Base-by-base conservation (phyloP, 2,113 vertebrate species). In the Sphaerodactylus townsendi region DNA sequence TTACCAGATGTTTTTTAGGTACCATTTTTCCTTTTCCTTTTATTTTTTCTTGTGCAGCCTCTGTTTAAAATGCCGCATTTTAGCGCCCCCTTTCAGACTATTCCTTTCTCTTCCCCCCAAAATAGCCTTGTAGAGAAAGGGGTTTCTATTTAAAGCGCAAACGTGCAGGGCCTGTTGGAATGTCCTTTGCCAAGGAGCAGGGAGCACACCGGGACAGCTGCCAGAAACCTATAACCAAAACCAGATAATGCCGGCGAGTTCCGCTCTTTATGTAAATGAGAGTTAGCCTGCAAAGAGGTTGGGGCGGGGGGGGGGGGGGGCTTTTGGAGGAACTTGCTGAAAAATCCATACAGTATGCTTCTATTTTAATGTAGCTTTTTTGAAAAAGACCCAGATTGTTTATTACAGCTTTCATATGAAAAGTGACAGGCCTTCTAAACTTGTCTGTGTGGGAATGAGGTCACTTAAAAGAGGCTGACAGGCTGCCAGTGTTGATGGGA, bases 201-300 rank as follows among this genome's bases (percentile, higher is more conserved):
- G 37, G 30, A 33, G 37, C 35, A 76, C 39, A 41, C 73, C 41
- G 59, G 82, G 85, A 59, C 59, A 76, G 62, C 72, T 81, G 50
- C 68, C 69, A 86, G 68, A 69, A 30, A 53, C 3, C 1, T 2
- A 44, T 84, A 78, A 37, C 81, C 59, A n/a, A 8, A 39, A 2
- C 30, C 79, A 21, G 64, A 62, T 23, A 41, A 72, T 62, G 48
- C 50, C 79, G 72, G 79, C 50, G 19, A 3, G 44, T 81, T 78
- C 10, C 87, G 86, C 48, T 72, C 71, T 68, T 28, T 84, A 85
- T 5, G 64, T n/a, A 85, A 86, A 69, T 73, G 53, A 73, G 80
- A 86, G 0, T 2, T 69, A 79, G 69, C 53, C 23, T 0, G 0
- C 1, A 46, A 46, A 79, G n/a, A 62, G 19, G 25, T 73, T 1